Conservation (phyloP, 2,113 vertebrate species). For the Oceanodroma tethys region DNA sequence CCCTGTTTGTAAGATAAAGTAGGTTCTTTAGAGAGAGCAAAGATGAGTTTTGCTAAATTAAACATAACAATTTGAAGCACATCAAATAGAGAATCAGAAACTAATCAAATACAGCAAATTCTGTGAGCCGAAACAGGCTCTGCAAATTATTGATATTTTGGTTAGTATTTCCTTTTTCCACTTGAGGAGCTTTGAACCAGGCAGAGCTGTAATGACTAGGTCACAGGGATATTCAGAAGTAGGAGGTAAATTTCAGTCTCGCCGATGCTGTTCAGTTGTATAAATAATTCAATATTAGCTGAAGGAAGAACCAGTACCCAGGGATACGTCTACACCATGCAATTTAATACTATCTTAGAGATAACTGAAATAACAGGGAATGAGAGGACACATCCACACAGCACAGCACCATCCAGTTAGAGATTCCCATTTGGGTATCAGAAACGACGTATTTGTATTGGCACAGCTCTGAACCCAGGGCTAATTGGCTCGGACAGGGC, state of each 20-base stretch:
- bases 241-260: neutral
- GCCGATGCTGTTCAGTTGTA: neutral
- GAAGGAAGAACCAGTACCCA: neutral
- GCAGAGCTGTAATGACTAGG: neutral
- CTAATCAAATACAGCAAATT: neutral
- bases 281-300: constrained; percentile 40
- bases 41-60: neutral
- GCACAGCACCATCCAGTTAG: neutral
- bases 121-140: neutral
- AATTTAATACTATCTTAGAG: constrained; percentile 5
- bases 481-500: neutral
- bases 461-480: neutral
- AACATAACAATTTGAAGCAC: constrained; percentile 16
- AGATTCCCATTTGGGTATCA: neutral
- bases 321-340: neutral
- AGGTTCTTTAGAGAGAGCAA: neutral
- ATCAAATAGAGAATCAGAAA: constrained; percentile 1
- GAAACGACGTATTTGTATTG: neutral
- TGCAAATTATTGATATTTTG: constrained; percentile 16
- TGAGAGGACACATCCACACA: neutral
- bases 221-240: neutral
- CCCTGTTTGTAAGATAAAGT: neutral
- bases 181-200: neutral
- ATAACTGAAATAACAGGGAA: neutral
- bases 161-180: neutral